Percentiles rank a stretch among this genome's conserved stretches.
Evolutionary conservation across 2,797 vertebrate species (phyloP).

Genomic region (Sebastes diaconus): DNA sequence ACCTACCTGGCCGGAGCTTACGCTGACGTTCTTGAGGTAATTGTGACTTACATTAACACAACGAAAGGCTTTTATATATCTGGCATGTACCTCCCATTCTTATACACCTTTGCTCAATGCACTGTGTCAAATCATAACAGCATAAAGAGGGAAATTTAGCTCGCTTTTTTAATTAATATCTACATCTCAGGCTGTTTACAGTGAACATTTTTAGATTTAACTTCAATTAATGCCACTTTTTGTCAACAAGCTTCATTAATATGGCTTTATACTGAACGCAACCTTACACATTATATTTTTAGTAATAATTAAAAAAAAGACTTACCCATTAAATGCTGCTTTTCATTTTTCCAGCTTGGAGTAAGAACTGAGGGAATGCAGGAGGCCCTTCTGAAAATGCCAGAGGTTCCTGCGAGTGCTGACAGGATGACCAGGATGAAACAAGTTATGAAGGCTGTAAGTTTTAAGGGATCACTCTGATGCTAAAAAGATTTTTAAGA

Average conservation of each 20-base stretch:
- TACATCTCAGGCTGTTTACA: not conserved
- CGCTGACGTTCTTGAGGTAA: constrained; percentile 85
- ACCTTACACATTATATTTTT: not conserved
- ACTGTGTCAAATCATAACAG: not conserved
- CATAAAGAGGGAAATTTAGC: not conserved
- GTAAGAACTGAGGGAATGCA: constrained; percentile 81
- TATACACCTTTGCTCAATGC: not conserved
- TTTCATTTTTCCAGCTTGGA: constrained; percentile 76
- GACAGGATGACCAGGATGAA: constrained; percentile 77
- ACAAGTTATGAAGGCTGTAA: constrained; percentile 80
- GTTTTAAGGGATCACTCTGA: constrained; percentile 27
- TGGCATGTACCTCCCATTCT: not conserved
- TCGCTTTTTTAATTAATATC: not conserved
- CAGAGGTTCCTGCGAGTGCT: constrained; percentile 31
- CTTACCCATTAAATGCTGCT: not conserved
- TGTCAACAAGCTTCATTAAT: not conserved
- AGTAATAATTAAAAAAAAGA: not conserved
- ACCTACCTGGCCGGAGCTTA: constrained; percentile 83
- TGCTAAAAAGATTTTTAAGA: not conserved
- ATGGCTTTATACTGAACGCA: not conserved
- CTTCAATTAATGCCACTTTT: too few relatives aligned
- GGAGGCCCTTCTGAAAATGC: constrained; percentile 78
- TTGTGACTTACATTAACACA: not conserved
- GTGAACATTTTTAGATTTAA: too few relatives aligned
- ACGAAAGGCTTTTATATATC: not conserved